Base-by-base conservation (phyloP, 2,113 vertebrate genomes). In the Seriola rivoliana region DNA sequence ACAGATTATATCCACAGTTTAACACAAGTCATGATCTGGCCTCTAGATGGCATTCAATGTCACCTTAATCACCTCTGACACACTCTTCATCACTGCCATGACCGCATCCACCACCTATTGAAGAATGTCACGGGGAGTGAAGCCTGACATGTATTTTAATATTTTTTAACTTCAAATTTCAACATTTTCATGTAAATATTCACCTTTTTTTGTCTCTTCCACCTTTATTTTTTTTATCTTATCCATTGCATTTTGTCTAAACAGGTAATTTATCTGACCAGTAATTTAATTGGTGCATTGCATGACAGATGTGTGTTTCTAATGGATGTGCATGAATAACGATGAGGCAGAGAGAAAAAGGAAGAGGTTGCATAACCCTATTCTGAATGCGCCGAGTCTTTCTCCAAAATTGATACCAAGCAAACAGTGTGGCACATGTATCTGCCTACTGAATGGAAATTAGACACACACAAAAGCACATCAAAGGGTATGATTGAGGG, bases 381-480 rank as follows among this genome's bases (percentile, higher is more conserved):
- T 86, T 91, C 81, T 81, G 58, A 87, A 78, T 50, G 77, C 75
- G 85, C 36, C 4, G 14, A 81, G 73, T 90, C 70, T 50, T 63
- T 87, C 69, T 84, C 77, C 75, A 72, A 68, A 91, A 79, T 29
- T 62, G 85, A 92, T 78, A 86, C 63, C 17, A 34, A 83, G 90
- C 78, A 88, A 88, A 89, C 79, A 73, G 60, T 63, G 79, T 63
- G 84, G 88, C 83, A 88, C 85, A 65, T 87, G 87, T 78, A 80
- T 92, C 86, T 89, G 87, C 86, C 81, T 34, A 71, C 81, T 82
- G 91, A 92, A 93, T 89, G 81, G 84, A 76, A 94, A 94, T 94
- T 92, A 93, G 87, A 88, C 82, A 75, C 90, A 90, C 89, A 93
- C 86, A 92, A 76, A 87, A 78, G 74, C 90, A 92, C 93, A 94